Evolutionary conservation across 2,113 vertebrate species (phyloP).

Genomic region (Triplophysa rosa): DNA sequence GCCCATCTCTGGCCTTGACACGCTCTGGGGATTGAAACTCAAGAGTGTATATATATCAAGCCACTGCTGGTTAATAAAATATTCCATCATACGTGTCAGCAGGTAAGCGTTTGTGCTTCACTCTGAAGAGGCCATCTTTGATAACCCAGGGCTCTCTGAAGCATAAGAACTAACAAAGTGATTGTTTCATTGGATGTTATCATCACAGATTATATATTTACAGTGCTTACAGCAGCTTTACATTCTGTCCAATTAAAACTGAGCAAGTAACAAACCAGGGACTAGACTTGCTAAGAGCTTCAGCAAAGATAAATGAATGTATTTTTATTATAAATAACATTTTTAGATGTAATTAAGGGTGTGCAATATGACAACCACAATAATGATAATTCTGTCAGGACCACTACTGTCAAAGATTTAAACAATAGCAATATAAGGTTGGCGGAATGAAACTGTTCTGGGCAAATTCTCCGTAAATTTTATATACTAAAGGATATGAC

Average conservation of each 20-base stretch:
- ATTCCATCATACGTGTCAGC: slow-evolving; percentile 47
- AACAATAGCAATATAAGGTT: too few relatives aligned
- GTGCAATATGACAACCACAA: too few relatives aligned
- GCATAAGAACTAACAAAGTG: slow-evolving; percentile 5
- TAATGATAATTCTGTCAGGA: too few relatives aligned
- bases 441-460: too few relatives aligned
- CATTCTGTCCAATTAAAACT: background rate
- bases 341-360: too few relatives aligned
- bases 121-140: slow-evolving; percentile 18
- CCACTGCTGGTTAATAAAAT: slow-evolving; percentile 50
- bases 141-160: slow-evolving; percentile 4
- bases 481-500: too few relatives aligned
- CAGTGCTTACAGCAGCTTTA: slow-evolving; percentile 14
- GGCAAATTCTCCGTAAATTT: too few relatives aligned
- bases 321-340: too few relatives aligned
- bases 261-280: background rate
- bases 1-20: slow-evolving; percentile 54
- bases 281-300: background rate
- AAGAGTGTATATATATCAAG: slow-evolving; percentile 49
- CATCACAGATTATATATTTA: slow-evolving; percentile 6
- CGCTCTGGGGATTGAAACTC: slow-evolving; percentile 49
- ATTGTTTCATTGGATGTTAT: slow-evolving; percentile 24
- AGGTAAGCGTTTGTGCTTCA: slow-evolving; percentile 14
- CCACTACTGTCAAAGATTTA: too few relatives aligned
- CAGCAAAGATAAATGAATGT: background rate